Percentiles rank a stretch among this genome's conserved stretches.
Conservation (phyloP, 2,888 invertebrate genomes). For the Acleris cristana region DNA sequence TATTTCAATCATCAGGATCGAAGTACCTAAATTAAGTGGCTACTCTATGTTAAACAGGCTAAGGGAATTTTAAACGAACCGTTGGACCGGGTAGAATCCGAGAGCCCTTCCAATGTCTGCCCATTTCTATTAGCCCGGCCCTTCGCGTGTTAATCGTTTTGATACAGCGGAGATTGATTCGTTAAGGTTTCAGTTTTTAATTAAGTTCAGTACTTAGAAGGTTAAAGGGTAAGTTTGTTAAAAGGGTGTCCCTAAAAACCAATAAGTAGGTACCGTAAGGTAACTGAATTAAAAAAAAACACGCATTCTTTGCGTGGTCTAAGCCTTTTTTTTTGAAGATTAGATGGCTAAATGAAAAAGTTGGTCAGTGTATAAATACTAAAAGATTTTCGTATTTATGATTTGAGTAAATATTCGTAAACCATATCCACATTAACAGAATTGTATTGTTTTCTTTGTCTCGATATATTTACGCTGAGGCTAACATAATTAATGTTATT, state of each 20-base stretch:
- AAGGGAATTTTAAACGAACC: slow-evolving; percentile 25
- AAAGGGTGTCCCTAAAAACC: background rate
- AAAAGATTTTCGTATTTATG: no score
- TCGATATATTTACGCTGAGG: background rate
- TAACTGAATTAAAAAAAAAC: background rate
- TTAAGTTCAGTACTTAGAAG: slow-evolving; percentile 1
- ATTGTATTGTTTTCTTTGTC: no score
- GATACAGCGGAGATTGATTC: slow-evolving; percentile 62
- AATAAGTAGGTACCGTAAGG: background rate
- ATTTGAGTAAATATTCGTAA: no score
- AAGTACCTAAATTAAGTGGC: background rate
- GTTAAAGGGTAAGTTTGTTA: background rate
- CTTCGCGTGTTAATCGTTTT: slow-evolving; percentile 49
- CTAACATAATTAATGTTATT: background rate
- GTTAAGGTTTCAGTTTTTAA: slow-evolving; percentile 41
- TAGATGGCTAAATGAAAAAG: no score
- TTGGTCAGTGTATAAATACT: no score
- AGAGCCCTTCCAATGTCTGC: slow-evolving; percentile 11
- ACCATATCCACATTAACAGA: no score
- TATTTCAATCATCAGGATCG: no score
- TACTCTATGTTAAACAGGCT: slow-evolving; percentile 21
- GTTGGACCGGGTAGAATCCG: slow-evolving; percentile 20
- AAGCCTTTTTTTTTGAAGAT: no score
- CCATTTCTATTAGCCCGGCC: slow-evolving; percentile 42
- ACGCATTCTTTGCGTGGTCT: no score